These are phyloP conservation scores for Norana najaformis DNA, from an alignment of 2,888 invertebrate species.

Conservation along the genomic window DNA sequence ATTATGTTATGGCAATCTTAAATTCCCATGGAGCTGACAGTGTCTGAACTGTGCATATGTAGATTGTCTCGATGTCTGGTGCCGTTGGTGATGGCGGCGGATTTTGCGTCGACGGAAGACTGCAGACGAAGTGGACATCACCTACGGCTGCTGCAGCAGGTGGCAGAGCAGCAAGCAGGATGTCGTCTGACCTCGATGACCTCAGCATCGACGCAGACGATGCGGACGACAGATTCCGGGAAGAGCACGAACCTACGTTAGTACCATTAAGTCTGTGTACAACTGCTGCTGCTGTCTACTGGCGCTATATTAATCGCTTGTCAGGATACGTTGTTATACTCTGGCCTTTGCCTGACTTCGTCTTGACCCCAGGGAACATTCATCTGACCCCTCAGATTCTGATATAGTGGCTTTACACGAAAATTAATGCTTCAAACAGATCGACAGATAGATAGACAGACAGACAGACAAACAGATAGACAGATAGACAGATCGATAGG, in stretches of 20 bases:
- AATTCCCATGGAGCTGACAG: neutral
- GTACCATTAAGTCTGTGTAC: neutral
- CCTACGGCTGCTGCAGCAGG: neutral
- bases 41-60: neutral
- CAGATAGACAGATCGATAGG: neutral
- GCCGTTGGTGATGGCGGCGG: neutral
- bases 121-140: slow-evolving; percentile 6
- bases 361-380: neutral
- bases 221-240: slow-evolving; percentile 2
- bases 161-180: neutral
- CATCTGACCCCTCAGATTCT: too few relatives aligned
- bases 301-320: neutral
- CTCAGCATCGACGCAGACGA: slow-evolving; percentile 26
- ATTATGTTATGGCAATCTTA: neutral
- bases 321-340: neutral
- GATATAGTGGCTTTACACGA: too few relatives aligned
- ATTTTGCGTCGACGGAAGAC: neutral
- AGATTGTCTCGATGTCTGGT: neutral
- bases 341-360: too few relatives aligned
- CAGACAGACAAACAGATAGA: neutral
- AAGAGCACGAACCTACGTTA: slow-evolving; percentile 20
- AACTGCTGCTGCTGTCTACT: neutral
- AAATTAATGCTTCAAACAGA: too few relatives aligned
- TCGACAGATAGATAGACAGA: too few relatives aligned
- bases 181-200: slow-evolving; percentile 25